phyloP scores from a whole-genome alignment of 2,113 vertebrate genomes.

The Phodopus roborovskii region DNA sequence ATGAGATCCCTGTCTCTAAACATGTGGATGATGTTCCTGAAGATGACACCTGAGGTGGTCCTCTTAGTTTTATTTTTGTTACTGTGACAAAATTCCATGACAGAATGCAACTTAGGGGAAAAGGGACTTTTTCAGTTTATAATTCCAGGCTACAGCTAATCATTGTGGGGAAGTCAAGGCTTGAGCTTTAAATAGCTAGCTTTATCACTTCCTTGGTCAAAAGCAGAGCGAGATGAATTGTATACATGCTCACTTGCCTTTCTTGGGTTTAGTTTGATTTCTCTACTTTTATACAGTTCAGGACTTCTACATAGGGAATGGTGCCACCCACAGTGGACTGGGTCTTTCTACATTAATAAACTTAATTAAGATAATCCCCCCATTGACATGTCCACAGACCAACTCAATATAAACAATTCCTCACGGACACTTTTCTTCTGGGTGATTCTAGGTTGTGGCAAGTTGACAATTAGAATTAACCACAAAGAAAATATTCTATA shows the following conservation, averaged over 20 bases:
- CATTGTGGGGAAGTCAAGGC: not conserved
- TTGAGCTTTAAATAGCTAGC: not conserved
- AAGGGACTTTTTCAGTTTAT: not conserved
- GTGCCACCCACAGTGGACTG: not conserved
- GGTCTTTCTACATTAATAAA: not conserved
- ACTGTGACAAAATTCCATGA: not conserved
- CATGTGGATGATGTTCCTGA: not conserved
- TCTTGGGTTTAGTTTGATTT: not conserved
- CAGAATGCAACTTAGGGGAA: not conserved
- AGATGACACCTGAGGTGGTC: not conserved
- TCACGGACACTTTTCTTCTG: not conserved
- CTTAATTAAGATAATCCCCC: not conserved
- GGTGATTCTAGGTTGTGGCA: not conserved
- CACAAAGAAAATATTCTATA: not conserved
- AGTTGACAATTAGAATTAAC: not conserved
- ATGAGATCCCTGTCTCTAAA: not conserved
- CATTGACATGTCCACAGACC: not conserved
- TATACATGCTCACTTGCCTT: not conserved
- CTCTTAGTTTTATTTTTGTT: not conserved
- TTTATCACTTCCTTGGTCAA: not conserved
- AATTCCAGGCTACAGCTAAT: not conserved
- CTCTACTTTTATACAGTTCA: not conserved
- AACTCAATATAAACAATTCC: not conserved
- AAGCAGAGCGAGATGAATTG: not conserved
- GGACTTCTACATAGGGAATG: not conserved